Conservation (phyloP, 1,140 invertebrate species). For the Brachionus angularis region DNA sequence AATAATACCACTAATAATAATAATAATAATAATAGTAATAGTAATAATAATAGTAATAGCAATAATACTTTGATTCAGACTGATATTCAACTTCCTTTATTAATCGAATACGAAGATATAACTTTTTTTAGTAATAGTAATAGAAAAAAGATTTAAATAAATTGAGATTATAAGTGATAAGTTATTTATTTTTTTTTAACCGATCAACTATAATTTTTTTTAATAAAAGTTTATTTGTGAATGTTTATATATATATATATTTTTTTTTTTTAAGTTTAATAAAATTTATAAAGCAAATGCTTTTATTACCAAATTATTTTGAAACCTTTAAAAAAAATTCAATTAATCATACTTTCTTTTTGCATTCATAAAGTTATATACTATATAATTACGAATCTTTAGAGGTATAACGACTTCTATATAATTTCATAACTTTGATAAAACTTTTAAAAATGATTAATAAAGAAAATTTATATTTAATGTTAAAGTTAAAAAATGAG, state of each 20-base stretch:
- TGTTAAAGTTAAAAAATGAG: constrained; percentile 32
- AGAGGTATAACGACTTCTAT: no score
- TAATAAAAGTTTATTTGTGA: not conserved
- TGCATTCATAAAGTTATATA: no score
- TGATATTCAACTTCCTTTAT: constrained; percentile 15
- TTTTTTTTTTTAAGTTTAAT: not conserved
- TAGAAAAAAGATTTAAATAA: not conserved
- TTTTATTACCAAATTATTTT: not conserved
- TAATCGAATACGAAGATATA: constrained; percentile 24
- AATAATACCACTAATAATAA: no score
- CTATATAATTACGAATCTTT: no score
- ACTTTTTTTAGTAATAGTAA: constrained; percentile 1
- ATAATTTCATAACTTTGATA: not conserved
- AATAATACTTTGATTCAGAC: not conserved
- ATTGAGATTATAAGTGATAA: no score
- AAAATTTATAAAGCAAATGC: not conserved
- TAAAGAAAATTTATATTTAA: not conserved
- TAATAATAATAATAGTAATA: not conserved
- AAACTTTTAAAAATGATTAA: not conserved
- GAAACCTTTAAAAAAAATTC: no score
- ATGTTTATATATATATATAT: not conserved
- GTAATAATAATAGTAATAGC: not conserved
- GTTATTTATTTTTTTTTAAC: not conserved
- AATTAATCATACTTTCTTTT: no score
- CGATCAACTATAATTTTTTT: not conserved